Evolutionary conservation across 2,113 vertebrate genomes (phyloP).

Genomic region (Corydoras sp.): DNA sequence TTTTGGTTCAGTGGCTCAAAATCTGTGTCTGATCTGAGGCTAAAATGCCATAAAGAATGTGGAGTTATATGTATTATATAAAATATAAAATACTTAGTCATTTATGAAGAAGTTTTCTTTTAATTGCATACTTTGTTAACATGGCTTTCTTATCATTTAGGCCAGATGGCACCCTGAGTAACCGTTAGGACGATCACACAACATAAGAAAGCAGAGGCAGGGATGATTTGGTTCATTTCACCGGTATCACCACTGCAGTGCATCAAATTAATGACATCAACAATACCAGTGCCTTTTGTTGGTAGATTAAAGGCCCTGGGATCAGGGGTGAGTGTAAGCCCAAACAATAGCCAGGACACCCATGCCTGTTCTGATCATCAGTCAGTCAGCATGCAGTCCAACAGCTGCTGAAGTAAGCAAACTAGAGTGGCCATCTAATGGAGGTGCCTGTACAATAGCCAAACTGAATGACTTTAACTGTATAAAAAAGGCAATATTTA

Average conservation of each 20-base stretch:
- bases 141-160: constrained; percentile 21
- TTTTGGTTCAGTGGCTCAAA: no score
- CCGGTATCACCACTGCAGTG: constrained; percentile 1
- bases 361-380: background rate
- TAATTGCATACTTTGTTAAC: background rate
- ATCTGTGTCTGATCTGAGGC: no score
- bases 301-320: constrained; percentile 7
- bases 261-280: constrained; percentile 7
- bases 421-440: no score
- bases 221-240: constrained; percentile 38
- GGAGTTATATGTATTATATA: background rate
- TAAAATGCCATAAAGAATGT: background rate
- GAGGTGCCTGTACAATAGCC: background rate
- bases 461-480: constrained; percentile 3
- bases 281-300: background rate
- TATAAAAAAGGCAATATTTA: no score
- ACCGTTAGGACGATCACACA: constrained; percentile 6
- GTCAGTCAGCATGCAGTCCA: no score
- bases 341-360: constrained; percentile 22
- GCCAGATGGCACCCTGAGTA: constrained; percentile 13
- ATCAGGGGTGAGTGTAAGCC: constrained; percentile 17
- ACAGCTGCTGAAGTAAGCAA: no score
- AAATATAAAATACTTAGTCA: background rate
- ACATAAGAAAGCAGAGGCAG: constrained; percentile 15
- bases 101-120: background rate